phyloP scores from a whole-genome alignment of 2,888 invertebrate species.

The Nineta flava region DNA sequence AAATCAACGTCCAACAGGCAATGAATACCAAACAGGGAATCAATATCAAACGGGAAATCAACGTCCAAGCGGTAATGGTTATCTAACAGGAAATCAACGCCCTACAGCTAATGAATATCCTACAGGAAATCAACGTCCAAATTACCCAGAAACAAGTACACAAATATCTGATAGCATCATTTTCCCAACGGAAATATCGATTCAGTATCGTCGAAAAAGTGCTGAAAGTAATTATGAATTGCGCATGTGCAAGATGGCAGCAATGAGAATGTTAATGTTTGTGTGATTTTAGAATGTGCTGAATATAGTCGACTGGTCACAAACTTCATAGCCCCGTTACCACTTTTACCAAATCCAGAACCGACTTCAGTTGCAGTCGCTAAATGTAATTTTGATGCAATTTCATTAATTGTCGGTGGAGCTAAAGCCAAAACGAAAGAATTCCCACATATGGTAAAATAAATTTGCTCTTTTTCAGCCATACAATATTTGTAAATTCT shows the following conservation, averaged over 20 bases:
- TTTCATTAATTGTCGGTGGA: slow-evolving; percentile 41
- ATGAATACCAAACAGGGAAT: neutral
- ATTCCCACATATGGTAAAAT: slow-evolving; percentile 43
- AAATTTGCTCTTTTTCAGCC: neutral
- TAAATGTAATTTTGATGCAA: slow-evolving; percentile 31
- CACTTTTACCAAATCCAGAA: slow-evolving; percentile 32
- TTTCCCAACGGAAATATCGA: too few species aligned
- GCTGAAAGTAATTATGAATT: too few species aligned
- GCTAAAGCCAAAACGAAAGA: slow-evolving; percentile 33
- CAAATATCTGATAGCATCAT: too few species aligned
- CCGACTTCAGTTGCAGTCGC: slow-evolving; percentile 30
- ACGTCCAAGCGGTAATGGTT: too few species aligned
- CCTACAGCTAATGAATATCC: neutral
- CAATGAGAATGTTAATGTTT: too few species aligned
- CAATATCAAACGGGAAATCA: too few species aligned
- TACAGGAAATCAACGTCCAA: too few species aligned
- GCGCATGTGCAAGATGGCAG: too few species aligned
- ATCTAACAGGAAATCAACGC: neutral
- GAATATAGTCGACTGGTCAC: slow-evolving; percentile 34
- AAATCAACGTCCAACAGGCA: neutral
- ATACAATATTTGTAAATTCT: too few species aligned
- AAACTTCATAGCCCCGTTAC: slow-evolving; percentile 33
- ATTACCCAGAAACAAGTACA: too few species aligned
- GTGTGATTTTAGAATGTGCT: slow-evolving; percentile 39
- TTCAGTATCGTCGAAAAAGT: too few species aligned